A percentile compares a stretch with the other conserved stretches of the same genome.
Conservation (phyloP, 2,797 vertebrate species). For the Centropyge bicolor region DNA sequence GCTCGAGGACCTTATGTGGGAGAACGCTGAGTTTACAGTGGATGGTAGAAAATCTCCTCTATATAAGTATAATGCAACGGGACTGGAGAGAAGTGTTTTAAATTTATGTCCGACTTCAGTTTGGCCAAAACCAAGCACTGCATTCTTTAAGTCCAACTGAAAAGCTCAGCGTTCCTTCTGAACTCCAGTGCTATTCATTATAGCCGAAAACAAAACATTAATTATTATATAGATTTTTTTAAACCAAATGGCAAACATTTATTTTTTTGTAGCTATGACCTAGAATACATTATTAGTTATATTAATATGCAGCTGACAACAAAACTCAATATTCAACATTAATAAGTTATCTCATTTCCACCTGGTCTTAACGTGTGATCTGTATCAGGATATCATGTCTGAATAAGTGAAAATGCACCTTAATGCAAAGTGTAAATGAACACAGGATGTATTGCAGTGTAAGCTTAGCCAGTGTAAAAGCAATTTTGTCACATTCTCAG, state of each 20-base stretch:
- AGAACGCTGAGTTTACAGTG: not conserved
- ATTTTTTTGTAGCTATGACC: not conserved
- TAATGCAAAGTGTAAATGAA: not conserved
- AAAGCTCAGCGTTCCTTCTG: not conserved
- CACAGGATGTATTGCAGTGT: not conserved
- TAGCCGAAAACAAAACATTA: not conserved
- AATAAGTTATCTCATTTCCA: not conserved
- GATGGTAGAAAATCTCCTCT: not conserved
- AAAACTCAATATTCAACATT: constrained; percentile 2
- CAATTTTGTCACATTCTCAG: not conserved
- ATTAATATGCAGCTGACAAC: not conserved
- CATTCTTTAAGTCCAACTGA: not conserved
- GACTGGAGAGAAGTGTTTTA: not conserved
- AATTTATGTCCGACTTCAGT: not conserved
- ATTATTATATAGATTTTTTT: not conserved
- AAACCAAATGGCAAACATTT: not conserved
- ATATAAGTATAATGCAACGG: not conserved
- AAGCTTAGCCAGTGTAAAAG: not conserved
- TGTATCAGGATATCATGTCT: not conserved
- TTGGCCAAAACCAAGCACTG: not conserved
- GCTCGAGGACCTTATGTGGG: not conserved
- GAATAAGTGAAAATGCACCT: not conserved
- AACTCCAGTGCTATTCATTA: not conserved
- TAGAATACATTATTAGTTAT: not conserved
- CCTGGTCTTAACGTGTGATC: not conserved